Evolutionary conservation across 2,797 vertebrate genomes (phyloP).

Genomic region (Danio choprae): DNA sequence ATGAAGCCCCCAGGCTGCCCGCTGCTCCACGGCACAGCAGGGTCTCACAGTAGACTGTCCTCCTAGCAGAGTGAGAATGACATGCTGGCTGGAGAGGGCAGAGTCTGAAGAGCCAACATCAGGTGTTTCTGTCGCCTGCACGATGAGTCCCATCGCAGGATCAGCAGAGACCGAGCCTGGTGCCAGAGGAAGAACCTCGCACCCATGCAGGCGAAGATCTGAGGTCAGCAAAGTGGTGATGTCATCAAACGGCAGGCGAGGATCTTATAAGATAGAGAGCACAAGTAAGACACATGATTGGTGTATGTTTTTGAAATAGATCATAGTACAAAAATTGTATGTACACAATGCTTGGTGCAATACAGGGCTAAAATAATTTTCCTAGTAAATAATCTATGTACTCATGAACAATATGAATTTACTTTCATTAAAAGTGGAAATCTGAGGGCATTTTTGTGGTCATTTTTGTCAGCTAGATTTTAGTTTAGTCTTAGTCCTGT

Average conservation of each 20-base stretch:
- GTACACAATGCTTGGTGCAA: no score
- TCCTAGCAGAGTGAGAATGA: conserved; percentile 24
- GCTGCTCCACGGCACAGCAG: conserved; percentile 53
- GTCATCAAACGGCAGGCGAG: neutral
- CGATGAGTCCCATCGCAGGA: conserved; percentile 40
- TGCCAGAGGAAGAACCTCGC: conserved; percentile 36
- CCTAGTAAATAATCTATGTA: no score
- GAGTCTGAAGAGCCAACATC: conserved; percentile 26
- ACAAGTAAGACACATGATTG: conserved; percentile 21
- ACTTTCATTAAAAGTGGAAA: no score
- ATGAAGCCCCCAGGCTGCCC: conserved; percentile 35
- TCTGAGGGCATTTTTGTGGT: no score
- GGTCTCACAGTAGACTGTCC: neutral
- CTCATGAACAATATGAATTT: no score
- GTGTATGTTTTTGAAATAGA: no score
- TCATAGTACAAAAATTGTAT: no score
- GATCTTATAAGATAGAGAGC: neutral
- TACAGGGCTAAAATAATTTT: no score
- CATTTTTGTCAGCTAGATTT: no score
- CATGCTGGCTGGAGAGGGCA: conserved; percentile 2
- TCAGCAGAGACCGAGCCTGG: conserved; percentile 35
- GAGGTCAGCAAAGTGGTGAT: neutral
- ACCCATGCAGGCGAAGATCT: neutral
- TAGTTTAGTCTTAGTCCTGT: no score
- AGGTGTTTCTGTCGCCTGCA: conserved; percentile 33